A percentile compares a stretch with the other conserved stretches of the same genome.
These are phyloP conservation scores for Aporophyla lueneburgensis DNA, from an alignment of 2,888 invertebrate species.

Conservation along the genomic window DNA sequence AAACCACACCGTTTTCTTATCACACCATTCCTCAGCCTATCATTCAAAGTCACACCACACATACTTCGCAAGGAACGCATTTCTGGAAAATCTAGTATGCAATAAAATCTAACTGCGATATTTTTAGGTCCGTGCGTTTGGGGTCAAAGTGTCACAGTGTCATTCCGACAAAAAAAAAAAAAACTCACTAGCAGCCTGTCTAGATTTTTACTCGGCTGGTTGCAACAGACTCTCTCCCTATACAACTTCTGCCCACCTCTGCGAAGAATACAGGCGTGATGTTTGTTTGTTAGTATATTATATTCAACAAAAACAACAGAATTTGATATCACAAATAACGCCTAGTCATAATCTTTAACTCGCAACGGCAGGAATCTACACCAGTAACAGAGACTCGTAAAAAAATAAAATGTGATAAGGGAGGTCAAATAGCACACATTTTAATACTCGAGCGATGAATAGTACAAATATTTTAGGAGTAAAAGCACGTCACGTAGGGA, in stretches of 20 bases:
- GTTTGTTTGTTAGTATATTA: background rate
- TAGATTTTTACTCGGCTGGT: too few species aligned
- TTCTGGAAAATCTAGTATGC: too few species aligned
- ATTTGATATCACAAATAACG: background rate
- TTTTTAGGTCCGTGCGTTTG: too few species aligned
- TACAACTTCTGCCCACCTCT: too few species aligned
- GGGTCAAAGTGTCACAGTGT: background rate
- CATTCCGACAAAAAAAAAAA: too few species aligned
- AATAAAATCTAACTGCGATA: too few species aligned
- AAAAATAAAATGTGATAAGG: constrained; percentile 71
- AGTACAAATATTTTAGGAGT: constrained; percentile 86
- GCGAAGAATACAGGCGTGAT: background rate
- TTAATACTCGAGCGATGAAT: constrained; percentile 87
- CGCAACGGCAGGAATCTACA: background rate
- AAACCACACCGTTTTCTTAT: too few species aligned
- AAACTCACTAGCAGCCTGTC: too few species aligned
- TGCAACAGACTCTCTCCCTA: background rate
- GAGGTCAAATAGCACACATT: constrained; percentile 79
- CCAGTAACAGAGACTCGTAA: constrained; percentile 36
- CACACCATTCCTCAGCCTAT: too few species aligned
- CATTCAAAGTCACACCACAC: too few species aligned
- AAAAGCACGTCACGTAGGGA: constrained; percentile 85
- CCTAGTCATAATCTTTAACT: constrained; percentile 9
- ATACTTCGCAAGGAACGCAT: too few species aligned
- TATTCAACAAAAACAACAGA: background rate